phyloP scores from a whole-genome alignment of 2,797 vertebrate genomes.

The Epinephelus awoara region DNA sequence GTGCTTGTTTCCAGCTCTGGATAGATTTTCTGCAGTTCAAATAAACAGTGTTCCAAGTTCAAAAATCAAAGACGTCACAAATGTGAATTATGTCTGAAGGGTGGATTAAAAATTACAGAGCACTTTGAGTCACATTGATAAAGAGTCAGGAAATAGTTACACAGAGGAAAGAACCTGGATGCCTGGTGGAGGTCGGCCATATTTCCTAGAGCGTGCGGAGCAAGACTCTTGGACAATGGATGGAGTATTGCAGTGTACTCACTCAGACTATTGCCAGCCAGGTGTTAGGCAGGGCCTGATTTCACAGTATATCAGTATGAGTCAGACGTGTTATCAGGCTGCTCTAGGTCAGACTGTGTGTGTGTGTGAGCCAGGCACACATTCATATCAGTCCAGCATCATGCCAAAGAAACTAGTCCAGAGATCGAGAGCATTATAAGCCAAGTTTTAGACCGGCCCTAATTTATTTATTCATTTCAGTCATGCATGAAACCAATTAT shows the following conservation, averaged over 20 bases:
- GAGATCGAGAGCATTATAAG: conserved; percentile 4
- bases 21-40: neutral
- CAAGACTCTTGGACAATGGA: conserved; percentile 4
- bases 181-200: conserved; percentile 22
- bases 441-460: conserved; percentile 18
- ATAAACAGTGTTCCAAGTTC: conserved; percentile 5
- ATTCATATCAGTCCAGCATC: conserved; percentile 29
- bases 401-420: conserved; percentile 27
- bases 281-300: conserved; percentile 38
- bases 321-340: conserved; percentile 35
- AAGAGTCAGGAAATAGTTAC: conserved; percentile 24
- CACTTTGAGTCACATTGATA: conserved; percentile 5
- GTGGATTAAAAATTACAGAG: conserved; percentile 3
- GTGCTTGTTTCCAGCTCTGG: neutral
- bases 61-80: conserved; percentile 14
- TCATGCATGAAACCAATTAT: conserved; percentile 24
- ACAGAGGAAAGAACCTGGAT: conserved; percentile 11
- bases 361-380: conserved; percentile 19
- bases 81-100: conserved; percentile 1
- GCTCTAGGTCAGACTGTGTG: conserved; percentile 24
- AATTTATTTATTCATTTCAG: conserved; percentile 32
- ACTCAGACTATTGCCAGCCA: conserved; percentile 18
- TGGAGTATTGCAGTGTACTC: conserved; percentile 13
- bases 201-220: conserved; percentile 11
- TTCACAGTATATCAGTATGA: conserved; percentile 45